Evolutionary conservation across 1,140 invertebrate genomes (phyloP).

Genomic region (Micrasema longulum): DNA sequence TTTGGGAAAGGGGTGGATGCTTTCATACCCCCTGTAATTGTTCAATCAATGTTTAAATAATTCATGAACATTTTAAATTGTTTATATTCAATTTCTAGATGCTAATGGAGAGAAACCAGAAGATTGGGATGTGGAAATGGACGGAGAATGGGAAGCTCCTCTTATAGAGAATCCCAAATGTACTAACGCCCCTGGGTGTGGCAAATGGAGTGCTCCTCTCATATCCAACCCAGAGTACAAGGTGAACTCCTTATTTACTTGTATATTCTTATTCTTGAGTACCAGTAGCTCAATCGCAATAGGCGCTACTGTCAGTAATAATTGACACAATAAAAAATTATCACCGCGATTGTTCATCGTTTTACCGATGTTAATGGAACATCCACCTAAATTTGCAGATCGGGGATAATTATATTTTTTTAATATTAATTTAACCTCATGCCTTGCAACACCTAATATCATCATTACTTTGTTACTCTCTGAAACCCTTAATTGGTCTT

Average conservation of each 20-base stretch:
- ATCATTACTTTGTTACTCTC: too few relatives aligned
- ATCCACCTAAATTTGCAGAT: neutral
- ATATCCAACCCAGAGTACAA: slow-evolving; percentile 93
- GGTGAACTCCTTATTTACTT: slow-evolving; percentile 55
- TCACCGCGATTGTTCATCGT: too few relatives aligned
- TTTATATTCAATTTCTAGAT: slow-evolving; percentile 67
- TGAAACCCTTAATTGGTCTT: too few relatives aligned
- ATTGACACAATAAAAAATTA: too few relatives aligned
- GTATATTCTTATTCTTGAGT: too few relatives aligned
- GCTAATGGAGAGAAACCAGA: slow-evolving; percentile 87
- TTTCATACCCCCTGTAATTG: neutral
- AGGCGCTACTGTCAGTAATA: too few relatives aligned
- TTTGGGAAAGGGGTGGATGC: too few relatives aligned
- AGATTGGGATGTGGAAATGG: slow-evolving; percentile 98
- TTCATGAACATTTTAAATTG: slow-evolving; percentile 5
- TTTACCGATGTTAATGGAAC: too few relatives aligned
- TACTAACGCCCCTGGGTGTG: slow-evolving; percentile 87
- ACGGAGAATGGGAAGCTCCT: slow-evolving; percentile 98
- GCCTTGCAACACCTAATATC: too few relatives aligned
- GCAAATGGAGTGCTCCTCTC: slow-evolving; percentile 87
- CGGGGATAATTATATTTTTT: neutral
- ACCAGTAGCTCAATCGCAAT: too few relatives aligned
- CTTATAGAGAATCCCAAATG: slow-evolving; percentile 93
- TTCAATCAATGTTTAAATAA: neutral
- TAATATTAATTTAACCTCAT: slow-evolving; percentile 4